Conservation (phyloP, 2,888 invertebrate genomes). For the Zonitis immaculata region DNA sequence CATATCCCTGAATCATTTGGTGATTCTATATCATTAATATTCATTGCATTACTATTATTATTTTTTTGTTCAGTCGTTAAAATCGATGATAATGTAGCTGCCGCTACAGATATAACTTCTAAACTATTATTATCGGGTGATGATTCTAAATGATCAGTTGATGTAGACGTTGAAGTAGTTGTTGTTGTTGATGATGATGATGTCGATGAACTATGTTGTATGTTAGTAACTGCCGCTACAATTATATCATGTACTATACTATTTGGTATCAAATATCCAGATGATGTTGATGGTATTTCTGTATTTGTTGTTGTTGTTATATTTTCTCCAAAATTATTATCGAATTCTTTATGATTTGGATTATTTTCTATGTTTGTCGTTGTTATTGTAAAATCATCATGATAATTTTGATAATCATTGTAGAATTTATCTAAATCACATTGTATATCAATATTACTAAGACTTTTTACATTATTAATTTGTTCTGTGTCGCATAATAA, state of each 20-base stretch:
- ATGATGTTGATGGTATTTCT: conserved; percentile 59
- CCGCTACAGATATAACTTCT: conserved; percentile 60
- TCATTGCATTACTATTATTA: neutral
- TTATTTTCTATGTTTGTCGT: neutral
- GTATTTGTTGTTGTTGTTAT: conserved; percentile 5
- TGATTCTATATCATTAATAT: conserved; percentile 36
- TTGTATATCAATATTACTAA: conserved; percentile 45
- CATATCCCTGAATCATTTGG: conserved; percentile 66
- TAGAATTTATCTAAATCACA: conserved; percentile 65
- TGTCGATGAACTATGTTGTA: conserved; percentile 7
- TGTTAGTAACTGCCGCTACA: conserved; percentile 45
- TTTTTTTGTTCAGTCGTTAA: conserved; percentile 45
- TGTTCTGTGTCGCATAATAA: conserved; percentile 89
- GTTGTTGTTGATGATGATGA: conserved; percentile 2
- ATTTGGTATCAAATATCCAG: conserved; percentile 61
- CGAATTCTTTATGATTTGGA: neutral
- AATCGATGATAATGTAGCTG: conserved; percentile 58
- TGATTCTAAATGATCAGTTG: conserved; percentile 41
- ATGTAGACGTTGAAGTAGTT: conserved; percentile 1
- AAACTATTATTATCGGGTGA: conserved; percentile 52
- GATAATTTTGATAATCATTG: conserved; percentile 56
- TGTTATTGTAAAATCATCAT: conserved; percentile 6
- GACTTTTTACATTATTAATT: conserved; percentile 50
- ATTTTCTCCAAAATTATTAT: conserved; percentile 30
- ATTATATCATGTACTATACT: conserved; percentile 58